Base-by-base conservation (phyloP, 2,797 vertebrate genomes). In the Podarcis lilfordi region DNA sequence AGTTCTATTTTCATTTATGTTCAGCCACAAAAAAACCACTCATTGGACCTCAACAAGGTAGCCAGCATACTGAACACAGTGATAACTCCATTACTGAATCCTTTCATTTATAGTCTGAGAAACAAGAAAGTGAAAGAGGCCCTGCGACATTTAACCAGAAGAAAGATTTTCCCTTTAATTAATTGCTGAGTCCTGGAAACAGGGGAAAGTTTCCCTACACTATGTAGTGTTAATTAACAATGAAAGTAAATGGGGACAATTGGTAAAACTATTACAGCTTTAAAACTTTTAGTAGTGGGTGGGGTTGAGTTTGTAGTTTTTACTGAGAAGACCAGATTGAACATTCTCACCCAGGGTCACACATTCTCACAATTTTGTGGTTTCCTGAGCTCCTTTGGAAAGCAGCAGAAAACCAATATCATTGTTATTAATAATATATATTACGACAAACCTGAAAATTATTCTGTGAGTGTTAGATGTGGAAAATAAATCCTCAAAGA, bases 1-100 rank as follows among this genome's bases (percentile, higher is more conserved):
- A 92, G 92, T 61, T 91, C 94, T 2, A 37, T 95, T 35, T 78
- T 94, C 25, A 95, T 92, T 88, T 95, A 94, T 45, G 89, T 88
- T 55, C 89, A 89, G 5, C 93, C 94, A 68, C 79, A 88, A 43
- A 80, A 89, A 11, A 79, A 74, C 2, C 87, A 94, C n/a, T 88
- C 92, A 74, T 88, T 89, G 76, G 84, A 83, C 37, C 84, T 86
- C 40, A 94, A 95, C 83, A 94, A 80, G 35, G 9, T 35, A 21
- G 78, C 78, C 78, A 80, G 78, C 55, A 61, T 27, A 45, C 23
- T 71, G 69, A 71, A 71, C n/a, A 71, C 69, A 71, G 69, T 71
- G 69, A 71, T 71, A 50, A 50, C 50, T 50, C 50, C 50, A 50
- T 50, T 50, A 15, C 11, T 50, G 50, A 50, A 50, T 50, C 50